These are phyloP conservation scores for Rotaria sp. DNA, from an alignment of 2,888 invertebrate genomes.

Conservation along the genomic window DNA sequence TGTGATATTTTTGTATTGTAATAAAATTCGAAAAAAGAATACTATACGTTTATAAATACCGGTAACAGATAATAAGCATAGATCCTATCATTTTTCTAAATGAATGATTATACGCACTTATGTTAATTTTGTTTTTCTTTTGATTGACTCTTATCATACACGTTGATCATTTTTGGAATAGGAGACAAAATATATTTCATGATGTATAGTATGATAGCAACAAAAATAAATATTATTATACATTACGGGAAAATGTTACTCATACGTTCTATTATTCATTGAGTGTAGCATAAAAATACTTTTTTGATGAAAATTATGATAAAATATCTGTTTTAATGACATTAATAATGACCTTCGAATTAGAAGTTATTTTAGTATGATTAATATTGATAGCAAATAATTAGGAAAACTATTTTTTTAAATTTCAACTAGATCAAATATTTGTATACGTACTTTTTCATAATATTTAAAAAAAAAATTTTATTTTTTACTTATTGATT, in stretches of 20 bases:
- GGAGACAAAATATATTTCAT: not conserved
- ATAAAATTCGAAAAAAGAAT: not conserved
- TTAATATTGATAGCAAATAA: too few species aligned
- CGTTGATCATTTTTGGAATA: not conserved
- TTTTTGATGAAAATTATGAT: not conserved
- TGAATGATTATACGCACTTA: not conserved
- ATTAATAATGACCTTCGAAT: not conserved
- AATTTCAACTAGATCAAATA: too few species aligned
- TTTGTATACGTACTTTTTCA: too few species aligned
- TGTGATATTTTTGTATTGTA: not conserved
- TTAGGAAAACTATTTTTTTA: too few species aligned
- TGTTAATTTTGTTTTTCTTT: not conserved
- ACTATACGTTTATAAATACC: not conserved
- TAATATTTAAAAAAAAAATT: too few species aligned
- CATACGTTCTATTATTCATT: not conserved
- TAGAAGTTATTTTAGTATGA: too few species aligned
- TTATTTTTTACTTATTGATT: too few species aligned
- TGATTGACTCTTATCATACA: not conserved
- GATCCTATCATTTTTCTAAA: not conserved
- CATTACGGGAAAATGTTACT: not conserved
- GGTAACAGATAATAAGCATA: not conserved
- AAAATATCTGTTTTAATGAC: too few species aligned
- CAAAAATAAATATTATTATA: not conserved
- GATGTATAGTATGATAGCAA: not conserved
- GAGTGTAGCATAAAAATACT: not conserved